Conservation (phyloP, 2,113 vertebrate genomes). For the Zapus hudsonius region DNA sequence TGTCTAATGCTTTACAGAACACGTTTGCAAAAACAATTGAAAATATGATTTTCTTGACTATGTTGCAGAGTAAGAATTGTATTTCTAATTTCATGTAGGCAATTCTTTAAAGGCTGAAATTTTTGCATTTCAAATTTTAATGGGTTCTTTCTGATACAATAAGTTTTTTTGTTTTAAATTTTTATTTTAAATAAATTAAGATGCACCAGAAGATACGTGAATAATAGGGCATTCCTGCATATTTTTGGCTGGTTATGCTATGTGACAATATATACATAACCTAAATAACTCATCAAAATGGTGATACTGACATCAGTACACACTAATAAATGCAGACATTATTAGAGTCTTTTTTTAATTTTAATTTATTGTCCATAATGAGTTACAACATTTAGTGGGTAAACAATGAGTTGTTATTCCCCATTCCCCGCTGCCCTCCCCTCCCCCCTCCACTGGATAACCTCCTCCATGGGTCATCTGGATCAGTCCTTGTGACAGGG, state of each 20-base stretch:
- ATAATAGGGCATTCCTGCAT: neutral
- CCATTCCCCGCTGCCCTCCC: no score
- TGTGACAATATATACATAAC: conserved; percentile 3
- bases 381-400: no score
- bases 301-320: neutral
- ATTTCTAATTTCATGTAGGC: conserved; percentile 27
- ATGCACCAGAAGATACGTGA: conserved; percentile 19
- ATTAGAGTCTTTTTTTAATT: neutral
- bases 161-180: neutral
- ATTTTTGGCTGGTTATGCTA: neutral
- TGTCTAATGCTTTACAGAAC: neutral
- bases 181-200: conserved; percentile 59
- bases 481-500: no score
- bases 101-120: neutral
- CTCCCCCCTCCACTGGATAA: no score
- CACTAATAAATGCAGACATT: neutral
- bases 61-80: neutral
- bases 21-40: neutral
- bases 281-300: conserved; percentile 35
- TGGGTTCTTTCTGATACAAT: neutral
- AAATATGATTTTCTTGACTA: neutral
- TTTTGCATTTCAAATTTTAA: neutral
- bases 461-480: no score
- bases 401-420: no score
- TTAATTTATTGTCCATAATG: no score